A percentile compares a stretch with the other conserved stretches of the same genome.
Conservation (phyloP, 2,888 invertebrate genomes). For the Meiosimyza platycephala region DNA sequence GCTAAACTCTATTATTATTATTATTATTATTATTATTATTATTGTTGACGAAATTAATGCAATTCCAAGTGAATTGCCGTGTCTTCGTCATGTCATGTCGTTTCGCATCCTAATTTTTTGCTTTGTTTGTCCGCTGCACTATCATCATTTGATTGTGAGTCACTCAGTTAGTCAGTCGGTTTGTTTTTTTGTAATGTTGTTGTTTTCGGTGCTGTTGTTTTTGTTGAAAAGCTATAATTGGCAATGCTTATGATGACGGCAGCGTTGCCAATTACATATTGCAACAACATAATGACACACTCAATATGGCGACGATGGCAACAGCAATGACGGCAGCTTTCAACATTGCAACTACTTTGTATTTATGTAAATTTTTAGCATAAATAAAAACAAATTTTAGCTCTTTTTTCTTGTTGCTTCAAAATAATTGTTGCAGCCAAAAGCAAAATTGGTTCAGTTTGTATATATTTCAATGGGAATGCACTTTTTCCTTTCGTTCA, state of each 20-base stretch:
- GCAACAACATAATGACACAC: slow-evolving; percentile 57
- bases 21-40: too few relatives aligned
- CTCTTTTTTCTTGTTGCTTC: neutral
- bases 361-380: slow-evolving; percentile 51
- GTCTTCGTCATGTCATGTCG: slow-evolving; percentile 40
- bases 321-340: slow-evolving; percentile 21
- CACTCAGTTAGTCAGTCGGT: slow-evolving; percentile 51
- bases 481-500: neutral
- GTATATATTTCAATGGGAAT: too few relatives aligned
- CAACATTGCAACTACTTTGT: slow-evolving; percentile 42
- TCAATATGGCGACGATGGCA: slow-evolving; percentile 50
- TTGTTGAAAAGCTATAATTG: slow-evolving; percentile 26
- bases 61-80: slow-evolving; percentile 29
- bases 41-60: slow-evolving; percentile 24
- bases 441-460: too few relatives aligned
- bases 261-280: slow-evolving; percentile 58
- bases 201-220: neutral
- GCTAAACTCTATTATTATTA: too few relatives aligned
- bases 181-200: slow-evolving; percentile 36
- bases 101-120: slow-evolving; percentile 51
- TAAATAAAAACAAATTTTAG: neutral
- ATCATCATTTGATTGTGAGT: neutral
- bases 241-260: slow-evolving; percentile 28
- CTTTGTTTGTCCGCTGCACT: slow-evolving; percentile 9
- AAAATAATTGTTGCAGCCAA: too few relatives aligned